Evolutionary conservation across 2,113 vertebrate genomes (phyloP).

Genomic region (Tor tambroides): DNA sequence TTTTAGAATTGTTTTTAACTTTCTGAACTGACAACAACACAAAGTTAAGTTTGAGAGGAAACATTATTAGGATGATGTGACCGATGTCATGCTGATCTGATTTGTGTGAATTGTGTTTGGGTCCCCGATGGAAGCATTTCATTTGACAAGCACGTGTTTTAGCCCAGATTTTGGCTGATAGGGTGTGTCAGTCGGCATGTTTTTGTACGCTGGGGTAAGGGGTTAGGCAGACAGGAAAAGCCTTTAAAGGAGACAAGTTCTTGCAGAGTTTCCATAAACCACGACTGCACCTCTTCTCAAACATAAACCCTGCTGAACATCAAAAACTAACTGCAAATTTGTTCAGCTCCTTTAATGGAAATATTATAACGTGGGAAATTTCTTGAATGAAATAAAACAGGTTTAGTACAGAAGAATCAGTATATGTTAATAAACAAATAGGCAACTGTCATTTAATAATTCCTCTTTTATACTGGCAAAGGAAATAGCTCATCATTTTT

Average conservation of each 20-base stretch:
- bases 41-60: not conserved
- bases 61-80: not conserved
- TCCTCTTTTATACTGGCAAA: not conserved
- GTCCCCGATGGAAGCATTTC: not conserved
- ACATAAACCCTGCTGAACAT: constrained; percentile 21
- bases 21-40: not conserved
- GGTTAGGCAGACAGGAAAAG: constrained; percentile 1
- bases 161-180: not conserved
- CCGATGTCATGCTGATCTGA: not conserved
- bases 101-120: not conserved
- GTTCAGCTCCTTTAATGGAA: not conserved
- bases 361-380: not conserved
- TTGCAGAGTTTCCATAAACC: not conserved
- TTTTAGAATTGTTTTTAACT: not conserved
- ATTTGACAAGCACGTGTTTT: not conserved
- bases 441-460: not conserved
- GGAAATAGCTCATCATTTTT: not conserved
- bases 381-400: not conserved
- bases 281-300: not conserved
- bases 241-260: constrained; percentile 32
- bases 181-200: constrained; percentile 1
- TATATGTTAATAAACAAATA: not conserved
- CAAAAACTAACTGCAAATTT: constrained; percentile 8
- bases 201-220: not conserved
- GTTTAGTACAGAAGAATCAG: not conserved